Percentiles rank a stretch among this genome's conserved stretches.
phyloP scores from a whole-genome alignment of 2,113 vertebrate species.

The Oncorhynchus masou region DNA sequence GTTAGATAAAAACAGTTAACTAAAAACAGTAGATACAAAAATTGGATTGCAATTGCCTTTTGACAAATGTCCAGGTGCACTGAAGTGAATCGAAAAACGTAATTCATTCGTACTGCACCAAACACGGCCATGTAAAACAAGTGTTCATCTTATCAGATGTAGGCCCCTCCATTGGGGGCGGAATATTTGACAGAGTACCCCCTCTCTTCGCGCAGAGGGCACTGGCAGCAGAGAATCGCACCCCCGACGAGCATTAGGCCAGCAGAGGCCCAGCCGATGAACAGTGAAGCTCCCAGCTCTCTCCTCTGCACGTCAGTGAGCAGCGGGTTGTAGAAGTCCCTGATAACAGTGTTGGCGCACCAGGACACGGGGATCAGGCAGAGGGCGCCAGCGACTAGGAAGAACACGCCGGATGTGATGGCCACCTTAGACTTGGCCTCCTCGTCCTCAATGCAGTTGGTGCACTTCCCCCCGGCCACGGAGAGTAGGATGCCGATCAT shows the following conservation, averaged over 20 bases:
- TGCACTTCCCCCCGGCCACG: conserved; percentile 70
- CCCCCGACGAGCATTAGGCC: conserved; percentile 81
- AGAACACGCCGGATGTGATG: conserved; percentile 56
- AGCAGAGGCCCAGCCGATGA: conserved; percentile 82
- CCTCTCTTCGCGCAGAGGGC: conserved; percentile 41
- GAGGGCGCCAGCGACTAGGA: conserved; percentile 66
- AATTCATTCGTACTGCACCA: not conserved
- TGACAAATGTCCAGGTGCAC: not conserved
- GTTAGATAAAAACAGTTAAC: too few species aligned
- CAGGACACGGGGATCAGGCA: conserved; percentile 85
- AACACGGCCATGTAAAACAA: too few species aligned
- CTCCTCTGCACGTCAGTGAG: conserved; percentile 75
- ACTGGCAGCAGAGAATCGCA: conserved; percentile 76
- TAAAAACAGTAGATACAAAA: too few species aligned
- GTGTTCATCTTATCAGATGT: conserved; percentile 46
- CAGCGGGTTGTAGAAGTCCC: conserved; percentile 85
- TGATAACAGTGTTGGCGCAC: conserved; percentile 80
- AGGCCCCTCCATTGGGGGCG: conserved; percentile 60
- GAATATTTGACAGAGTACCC: conserved; percentile 70
- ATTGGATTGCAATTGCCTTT: too few species aligned
- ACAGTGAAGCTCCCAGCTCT: conserved; percentile 85
- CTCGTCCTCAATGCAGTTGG: conserved; percentile 73
- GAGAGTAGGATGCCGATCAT: conserved; percentile 66
- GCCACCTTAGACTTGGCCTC: conserved; percentile 65
- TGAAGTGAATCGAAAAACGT: not conserved